Evolutionary conservation across 2,113 vertebrate genomes (phyloP).

Genomic region (Peromyscus californicus): DNA sequence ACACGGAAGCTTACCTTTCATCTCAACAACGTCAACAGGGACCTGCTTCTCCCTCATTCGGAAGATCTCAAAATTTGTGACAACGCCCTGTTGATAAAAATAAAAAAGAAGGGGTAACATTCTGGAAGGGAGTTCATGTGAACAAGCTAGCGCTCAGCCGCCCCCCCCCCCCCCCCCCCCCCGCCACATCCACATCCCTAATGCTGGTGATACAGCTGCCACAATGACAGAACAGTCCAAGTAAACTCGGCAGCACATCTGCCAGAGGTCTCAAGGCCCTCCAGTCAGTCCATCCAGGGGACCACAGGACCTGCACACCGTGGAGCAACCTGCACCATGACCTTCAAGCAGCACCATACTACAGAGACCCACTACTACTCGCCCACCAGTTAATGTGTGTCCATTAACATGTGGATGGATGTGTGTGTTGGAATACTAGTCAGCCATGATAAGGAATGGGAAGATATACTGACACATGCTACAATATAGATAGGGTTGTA

Average conservation of each 20-base stretch:
- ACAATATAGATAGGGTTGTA: background rate
- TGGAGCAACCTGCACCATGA: background rate
- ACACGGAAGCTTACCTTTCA: constrained; percentile 92
- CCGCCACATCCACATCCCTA: background rate
- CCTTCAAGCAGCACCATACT: background rate
- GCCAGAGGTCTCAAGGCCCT: fast-evolving
- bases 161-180: no score
- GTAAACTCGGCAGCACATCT: fast-evolving
- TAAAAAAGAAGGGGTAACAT: background rate
- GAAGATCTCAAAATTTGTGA: constrained; percentile 99
- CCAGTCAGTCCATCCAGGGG: no score
- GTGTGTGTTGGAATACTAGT: background rate
- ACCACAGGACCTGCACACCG: background rate
- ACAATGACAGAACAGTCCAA: background rate
- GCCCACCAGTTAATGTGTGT: background rate
- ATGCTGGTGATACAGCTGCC: background rate
- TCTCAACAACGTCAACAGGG: constrained; percentile 98
- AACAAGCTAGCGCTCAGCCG: background rate
- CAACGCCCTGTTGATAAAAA: constrained; percentile 91
- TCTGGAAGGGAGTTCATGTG: background rate
- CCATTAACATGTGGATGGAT: background rate
- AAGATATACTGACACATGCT: background rate
- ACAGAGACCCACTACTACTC: background rate
- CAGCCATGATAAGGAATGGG: background rate
- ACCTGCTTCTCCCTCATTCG: constrained; percentile 99